Evolutionary conservation across 2,113 vertebrate genomes (phyloP).

Genomic region (Eclectus roratus): DNA sequence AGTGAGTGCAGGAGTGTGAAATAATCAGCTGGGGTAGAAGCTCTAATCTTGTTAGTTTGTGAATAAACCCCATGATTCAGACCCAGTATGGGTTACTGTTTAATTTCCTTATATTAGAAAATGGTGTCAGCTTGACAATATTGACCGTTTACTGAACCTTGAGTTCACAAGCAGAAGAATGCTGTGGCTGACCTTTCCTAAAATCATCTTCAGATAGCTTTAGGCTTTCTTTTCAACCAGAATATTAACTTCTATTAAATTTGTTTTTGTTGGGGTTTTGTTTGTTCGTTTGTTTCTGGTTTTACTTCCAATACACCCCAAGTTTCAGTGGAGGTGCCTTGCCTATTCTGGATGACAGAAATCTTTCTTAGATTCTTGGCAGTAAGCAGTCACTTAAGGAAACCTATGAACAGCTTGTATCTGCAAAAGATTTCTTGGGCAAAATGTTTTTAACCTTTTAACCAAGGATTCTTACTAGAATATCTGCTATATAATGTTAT

Average conservation of each 20-base stretch:
- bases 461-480: not conserved
- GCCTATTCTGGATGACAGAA: not conserved
- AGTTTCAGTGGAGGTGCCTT: not conserved
- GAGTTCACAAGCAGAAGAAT: not conserved
- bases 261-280: not conserved
- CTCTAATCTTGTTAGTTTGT: not conserved
- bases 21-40: not conserved
- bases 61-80: not conserved
- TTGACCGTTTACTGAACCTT: not conserved
- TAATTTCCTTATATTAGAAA: not conserved
- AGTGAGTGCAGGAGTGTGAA: not conserved
- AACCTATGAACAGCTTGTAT: no score
- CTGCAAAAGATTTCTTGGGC: not conserved
- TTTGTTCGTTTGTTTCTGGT: not conserved
- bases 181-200: not conserved
- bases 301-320: fast-evolving
- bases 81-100: no score
- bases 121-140: not conserved
- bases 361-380: not conserved
- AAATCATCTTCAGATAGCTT: not conserved
- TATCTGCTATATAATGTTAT: not conserved
- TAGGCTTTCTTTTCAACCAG: not conserved
- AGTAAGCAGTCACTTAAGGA: not conserved
- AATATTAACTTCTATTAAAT: not conserved
- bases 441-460: not conserved